phyloP scores from a whole-genome alignment of 2,113 vertebrate genomes.

The Anolis carolinensis region DNA sequence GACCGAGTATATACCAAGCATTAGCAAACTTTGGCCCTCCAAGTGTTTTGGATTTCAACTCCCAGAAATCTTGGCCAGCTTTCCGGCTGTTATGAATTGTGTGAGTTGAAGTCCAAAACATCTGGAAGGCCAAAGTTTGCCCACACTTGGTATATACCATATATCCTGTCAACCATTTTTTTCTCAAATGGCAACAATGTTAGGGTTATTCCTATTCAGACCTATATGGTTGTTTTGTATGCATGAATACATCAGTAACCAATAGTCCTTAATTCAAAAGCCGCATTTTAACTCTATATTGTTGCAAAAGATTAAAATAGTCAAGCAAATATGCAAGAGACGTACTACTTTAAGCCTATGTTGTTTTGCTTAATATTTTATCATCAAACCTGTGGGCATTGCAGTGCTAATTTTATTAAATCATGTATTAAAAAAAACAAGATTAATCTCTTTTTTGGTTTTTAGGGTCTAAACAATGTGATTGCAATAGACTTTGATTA shows the following conservation, averaged over 20 bases:
- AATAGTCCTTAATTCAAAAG: not conserved
- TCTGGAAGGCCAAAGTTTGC: too few species aligned
- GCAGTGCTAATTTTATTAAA: slow-evolving; percentile 12
- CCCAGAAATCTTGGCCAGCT: too few species aligned
- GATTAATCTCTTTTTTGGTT: slow-evolving; percentile 7
- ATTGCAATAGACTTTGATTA: slow-evolving; percentile 98
- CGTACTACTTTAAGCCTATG: not conserved
- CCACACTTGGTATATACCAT: too few species aligned
- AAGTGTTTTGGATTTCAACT: too few species aligned
- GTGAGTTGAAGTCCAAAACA: too few species aligned
- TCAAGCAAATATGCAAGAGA: not conserved
- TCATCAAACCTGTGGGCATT: slow-evolving; percentile 31
- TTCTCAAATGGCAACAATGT: too few species aligned
- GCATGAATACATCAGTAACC: not conserved
- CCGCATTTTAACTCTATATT: not conserved
- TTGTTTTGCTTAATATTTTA: not conserved
- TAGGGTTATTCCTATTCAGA: too few species aligned
- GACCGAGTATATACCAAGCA: too few species aligned
- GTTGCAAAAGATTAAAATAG: slow-evolving; percentile 33
- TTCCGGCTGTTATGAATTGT: too few species aligned
- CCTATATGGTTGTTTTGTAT: too few species aligned
- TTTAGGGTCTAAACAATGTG: slow-evolving; percentile 94
- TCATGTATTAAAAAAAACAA: slow-evolving; percentile 21
- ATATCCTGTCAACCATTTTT: too few species aligned
- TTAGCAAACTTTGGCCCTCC: too few species aligned